phyloP scores from a whole-genome alignment of 2,888 invertebrate species.

The Macrosoma leucophasiata region DNA sequence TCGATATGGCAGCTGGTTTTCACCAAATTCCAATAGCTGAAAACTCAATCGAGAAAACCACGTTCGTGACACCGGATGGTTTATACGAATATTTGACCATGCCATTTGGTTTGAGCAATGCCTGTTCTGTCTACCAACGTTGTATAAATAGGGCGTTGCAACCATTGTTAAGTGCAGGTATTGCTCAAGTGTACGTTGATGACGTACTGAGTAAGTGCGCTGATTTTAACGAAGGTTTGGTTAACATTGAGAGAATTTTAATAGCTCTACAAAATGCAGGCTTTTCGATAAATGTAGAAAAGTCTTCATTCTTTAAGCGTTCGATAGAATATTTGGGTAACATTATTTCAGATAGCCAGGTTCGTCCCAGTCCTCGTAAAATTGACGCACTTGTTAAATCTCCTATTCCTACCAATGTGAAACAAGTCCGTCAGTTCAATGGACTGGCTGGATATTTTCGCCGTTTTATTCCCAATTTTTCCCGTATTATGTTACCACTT shows the following conservation, averaged over 20 bases:
- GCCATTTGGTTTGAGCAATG: slow-evolving; percentile 27
- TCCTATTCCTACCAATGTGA: slow-evolving; percentile 22
- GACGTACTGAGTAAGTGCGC: slow-evolving; percentile 3
- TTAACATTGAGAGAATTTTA: slow-evolving; percentile 1
- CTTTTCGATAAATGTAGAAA: slow-evolving; percentile 1
- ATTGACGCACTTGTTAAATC: slow-evolving; percentile 27
- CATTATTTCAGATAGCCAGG: slow-evolving; percentile 16
- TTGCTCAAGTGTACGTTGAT: slow-evolving; percentile 5
- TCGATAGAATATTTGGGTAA: not conserved
- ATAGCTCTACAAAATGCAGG: not conserved
- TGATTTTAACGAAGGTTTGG: slow-evolving; percentile 2
- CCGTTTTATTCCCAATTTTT: slow-evolving; percentile 11
- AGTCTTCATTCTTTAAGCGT: slow-evolving; percentile 1
- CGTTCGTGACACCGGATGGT: slow-evolving; percentile 22
- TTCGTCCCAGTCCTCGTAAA: slow-evolving; percentile 26
- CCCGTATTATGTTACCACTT: not conserved
- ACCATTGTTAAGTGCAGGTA: too few relatives aligned
- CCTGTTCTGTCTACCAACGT: slow-evolving; percentile 23
- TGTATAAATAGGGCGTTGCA: slow-evolving; percentile 22
- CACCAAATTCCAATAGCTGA: slow-evolving; percentile 26
- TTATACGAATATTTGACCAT: slow-evolving; percentile 25
- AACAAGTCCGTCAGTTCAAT: too few relatives aligned
- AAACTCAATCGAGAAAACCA: slow-evolving; percentile 28
- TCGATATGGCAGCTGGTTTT: slow-evolving; percentile 25
- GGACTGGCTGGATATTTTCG: too few relatives aligned